These are phyloP conservation scores for Oscheius sp. DNA, from an alignment of 2,888 invertebrate genomes.

Conservation along the genomic window DNA sequence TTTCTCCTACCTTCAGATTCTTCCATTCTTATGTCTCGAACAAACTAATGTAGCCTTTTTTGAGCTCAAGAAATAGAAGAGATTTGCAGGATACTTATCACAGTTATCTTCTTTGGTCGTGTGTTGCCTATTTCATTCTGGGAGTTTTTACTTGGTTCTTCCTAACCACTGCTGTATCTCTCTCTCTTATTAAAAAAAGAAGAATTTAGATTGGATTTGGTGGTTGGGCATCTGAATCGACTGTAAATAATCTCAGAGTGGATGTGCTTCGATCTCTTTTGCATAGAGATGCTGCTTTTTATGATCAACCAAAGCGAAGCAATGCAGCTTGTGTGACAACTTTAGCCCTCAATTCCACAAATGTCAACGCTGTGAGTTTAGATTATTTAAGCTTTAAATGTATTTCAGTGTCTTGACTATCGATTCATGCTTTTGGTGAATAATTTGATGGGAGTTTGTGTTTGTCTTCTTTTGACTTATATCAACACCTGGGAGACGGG, in stretches of 20 bases:
- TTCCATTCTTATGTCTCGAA: constrained; percentile 9
- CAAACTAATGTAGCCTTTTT: neutral
- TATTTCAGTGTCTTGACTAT: constrained; percentile 48
- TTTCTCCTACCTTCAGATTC: constrained; percentile 17
- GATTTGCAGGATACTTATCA: constrained; percentile 2
- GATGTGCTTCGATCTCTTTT: constrained; percentile 23
- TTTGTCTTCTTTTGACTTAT: constrained; percentile 44
- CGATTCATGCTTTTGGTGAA: constrained; percentile 48
- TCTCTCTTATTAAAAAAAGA: too few relatives aligned
- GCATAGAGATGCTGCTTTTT: constrained; percentile 43
- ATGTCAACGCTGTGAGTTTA: constrained; percentile 36
- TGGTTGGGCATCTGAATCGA: constrained; percentile 39
- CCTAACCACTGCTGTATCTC: constrained; percentile 15
- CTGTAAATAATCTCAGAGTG: constrained; percentile 36
- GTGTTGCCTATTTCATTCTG: neutral
- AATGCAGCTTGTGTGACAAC: constrained; percentile 41
- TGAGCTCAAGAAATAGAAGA: neutral
- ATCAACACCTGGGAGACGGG: constrained; percentile 47
- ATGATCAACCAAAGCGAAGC: constrained; percentile 40
- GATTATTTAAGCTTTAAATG: neutral
- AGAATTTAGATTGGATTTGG: constrained; percentile 39
- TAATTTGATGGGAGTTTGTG: constrained; percentile 32
- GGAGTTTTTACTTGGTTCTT: constrained; percentile 22
- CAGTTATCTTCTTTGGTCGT: neutral
- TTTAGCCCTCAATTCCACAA: constrained; percentile 35